Percentiles rank a stretch among this genome's conserved stretches.
phyloP scores from a whole-genome alignment of 2,797 vertebrate species.

The Anguilla pacifica region DNA sequence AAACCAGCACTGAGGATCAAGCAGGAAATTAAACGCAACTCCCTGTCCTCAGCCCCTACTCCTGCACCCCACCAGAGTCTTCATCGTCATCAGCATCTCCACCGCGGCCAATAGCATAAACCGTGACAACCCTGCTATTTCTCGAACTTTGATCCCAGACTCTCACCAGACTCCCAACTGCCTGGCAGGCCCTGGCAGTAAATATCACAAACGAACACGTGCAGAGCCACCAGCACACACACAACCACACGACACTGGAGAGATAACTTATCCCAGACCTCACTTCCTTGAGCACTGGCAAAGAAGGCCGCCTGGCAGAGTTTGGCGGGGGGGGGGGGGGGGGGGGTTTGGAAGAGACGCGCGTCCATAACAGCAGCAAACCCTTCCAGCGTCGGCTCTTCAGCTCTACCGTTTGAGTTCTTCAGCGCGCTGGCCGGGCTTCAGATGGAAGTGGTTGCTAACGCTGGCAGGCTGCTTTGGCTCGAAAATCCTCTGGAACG shows the following conservation, averaged over 20 bases:
- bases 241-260: not conserved
- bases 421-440: slow-evolving; percentile 42
- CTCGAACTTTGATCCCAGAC: not conserved
- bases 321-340: not conserved
- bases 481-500: slow-evolving; percentile 50
- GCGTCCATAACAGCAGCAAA: slow-evolving; percentile 25
- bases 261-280: not conserved
- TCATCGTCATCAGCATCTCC: not conserved
- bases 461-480: slow-evolving; percentile 42
- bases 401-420: slow-evolving; percentile 4
- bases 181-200: not conserved
- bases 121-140: not conserved
- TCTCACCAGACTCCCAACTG: not conserved
- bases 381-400: slow-evolving; percentile 31
- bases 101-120: not conserved
- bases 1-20: slow-evolving; percentile 59
- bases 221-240: not conserved
- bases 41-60: slow-evolving; percentile 59
- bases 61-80: slow-evolving; percentile 37
- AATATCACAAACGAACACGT: not conserved
- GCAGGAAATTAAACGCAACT: slow-evolving; percentile 63
- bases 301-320: not conserved
- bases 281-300: slow-evolving; percentile 32
- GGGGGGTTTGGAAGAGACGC: not conserved
- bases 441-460: slow-evolving; percentile 35